Base-by-base conservation (phyloP, 2,888 invertebrate genomes). In the Tenthredo amoena region DNA sequence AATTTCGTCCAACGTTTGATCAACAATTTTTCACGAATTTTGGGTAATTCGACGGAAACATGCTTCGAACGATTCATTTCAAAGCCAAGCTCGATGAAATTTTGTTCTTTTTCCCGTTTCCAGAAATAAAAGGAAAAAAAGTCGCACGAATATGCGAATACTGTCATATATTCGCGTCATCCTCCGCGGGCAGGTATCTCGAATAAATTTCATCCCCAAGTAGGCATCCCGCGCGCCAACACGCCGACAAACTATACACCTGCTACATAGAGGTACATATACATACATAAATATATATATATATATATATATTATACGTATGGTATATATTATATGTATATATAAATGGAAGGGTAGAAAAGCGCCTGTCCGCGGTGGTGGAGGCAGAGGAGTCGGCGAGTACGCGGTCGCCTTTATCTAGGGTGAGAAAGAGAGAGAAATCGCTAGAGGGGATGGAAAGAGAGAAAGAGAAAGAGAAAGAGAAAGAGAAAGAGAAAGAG, bases 401-500 rank as follows among this genome's bases (percentile, higher is more conserved):
- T 84, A 15, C 68, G 55, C 34, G 81, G 55, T 37, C 21, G 68
- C 31, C 62, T 40, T 15, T 37, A 21, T 55, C 62, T 50, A 40
- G 86, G 86, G 34, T 58, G 58, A 83, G 85, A 86, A 58, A 86
- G 86, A 84, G 86, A 21, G 79, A 65, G 79, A 71, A 83, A 47
- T 47, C 12, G 15, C n/a, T 6, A 6, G 74, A 72, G 47, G 43
- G 79, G 37, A 84, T 26, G n/a, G 81, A 65, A 26, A 85, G 58
- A 83, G 84, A 86, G 47, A 86, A 86, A 84, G 86, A 86, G 47
- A 86, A 86, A 84, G 86, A n/a, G 79, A 68, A 65, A 72, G 83
- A 50, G 62, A 72, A 47, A 40, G 40, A 43, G 43, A 43, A 37
- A 21, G 71, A 74, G 62, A 7, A 84, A 21, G 86, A 82, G 84